A percentile compares a stretch with the other conserved stretches of the same genome.
These are phyloP conservation scores for Parotocinclus haroldoi DNA, from an alignment of 2,797 vertebrate species.

Conservation along the genomic window DNA sequence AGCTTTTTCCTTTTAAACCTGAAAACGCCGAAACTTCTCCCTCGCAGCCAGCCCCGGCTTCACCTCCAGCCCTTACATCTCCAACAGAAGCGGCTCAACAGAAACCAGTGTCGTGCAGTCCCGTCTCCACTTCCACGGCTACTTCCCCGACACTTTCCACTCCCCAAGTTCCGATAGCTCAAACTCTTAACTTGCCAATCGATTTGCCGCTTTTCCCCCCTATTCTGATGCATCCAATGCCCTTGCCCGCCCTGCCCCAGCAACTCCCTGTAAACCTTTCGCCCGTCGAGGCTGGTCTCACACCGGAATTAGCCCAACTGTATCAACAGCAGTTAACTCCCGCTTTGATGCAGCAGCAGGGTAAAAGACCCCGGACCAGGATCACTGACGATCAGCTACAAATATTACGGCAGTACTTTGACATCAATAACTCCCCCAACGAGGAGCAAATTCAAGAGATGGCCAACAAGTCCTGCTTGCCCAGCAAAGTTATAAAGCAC, in stretches of 20 bases:
- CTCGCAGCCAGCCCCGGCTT: conserved; percentile 61
- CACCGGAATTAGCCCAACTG: conserved; percentile 85
- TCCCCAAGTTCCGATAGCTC: conserved; percentile 64
- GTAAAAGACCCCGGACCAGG: conserved; percentile 91
- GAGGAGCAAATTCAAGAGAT: conserved; percentile 97
- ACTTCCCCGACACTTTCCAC: conserved; percentile 72
- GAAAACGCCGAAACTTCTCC: conserved; percentile 70
- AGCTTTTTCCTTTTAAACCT: conserved; percentile 84
- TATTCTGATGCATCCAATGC: conserved; percentile 91
- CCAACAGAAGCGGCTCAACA: conserved; percentile 75
- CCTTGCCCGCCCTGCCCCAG: conserved; percentile 80
- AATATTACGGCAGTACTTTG: conserved; percentile 90
- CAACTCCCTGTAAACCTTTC: conserved; percentile 80
- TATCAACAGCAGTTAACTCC: conserved; percentile 87
- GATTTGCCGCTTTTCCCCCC: conserved; percentile 90
- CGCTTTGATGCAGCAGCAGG: conserved; percentile 80
- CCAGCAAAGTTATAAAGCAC: conserved; percentile 98
- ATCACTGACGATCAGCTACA: conserved; percentile 93
- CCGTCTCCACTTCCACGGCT: conserved; percentile 63
- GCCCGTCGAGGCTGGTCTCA: conserved; percentile 77
- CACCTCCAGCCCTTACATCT: conserved; percentile 57
- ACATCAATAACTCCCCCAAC: conserved; percentile 96
- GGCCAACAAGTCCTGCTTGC: conserved; percentile 86
- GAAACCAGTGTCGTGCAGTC: conserved; percentile 66
- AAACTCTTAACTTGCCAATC: conserved; percentile 81